A percentile compares a stretch with the other conserved stretches of the same genome.
phyloP scores from a whole-genome alignment of 2,113 vertebrate species.

The Ahaetulla prasina region DNA sequence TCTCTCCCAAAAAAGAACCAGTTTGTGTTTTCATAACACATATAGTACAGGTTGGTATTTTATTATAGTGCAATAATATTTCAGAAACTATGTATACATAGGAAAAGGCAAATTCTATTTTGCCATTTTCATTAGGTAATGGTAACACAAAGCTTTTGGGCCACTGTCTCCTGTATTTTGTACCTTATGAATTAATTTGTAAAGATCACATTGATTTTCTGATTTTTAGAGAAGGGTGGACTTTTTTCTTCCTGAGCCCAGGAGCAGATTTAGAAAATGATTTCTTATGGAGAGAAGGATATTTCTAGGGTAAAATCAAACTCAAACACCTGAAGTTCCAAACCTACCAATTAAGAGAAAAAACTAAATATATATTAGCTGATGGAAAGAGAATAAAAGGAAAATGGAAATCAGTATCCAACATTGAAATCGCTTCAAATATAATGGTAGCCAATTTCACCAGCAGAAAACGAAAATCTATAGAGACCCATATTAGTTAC shows the following conservation, averaged over 20 bases:
- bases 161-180: not conserved
- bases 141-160: not conserved
- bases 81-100: not conserved
- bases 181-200: not conserved
- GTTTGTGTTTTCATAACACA: not conserved
- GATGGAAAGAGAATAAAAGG: not conserved
- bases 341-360: not conserved
- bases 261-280: not conserved
- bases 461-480: too few relatives aligned
- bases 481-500: too few relatives aligned
- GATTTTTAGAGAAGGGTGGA: not conserved
- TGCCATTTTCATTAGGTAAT: not conserved
- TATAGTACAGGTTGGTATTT: not conserved
- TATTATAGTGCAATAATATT: not conserved
- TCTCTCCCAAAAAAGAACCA: not conserved
- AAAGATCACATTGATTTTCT: not conserved
- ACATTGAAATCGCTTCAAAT: not conserved
- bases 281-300: not conserved
- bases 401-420: not conserved
- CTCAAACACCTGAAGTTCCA: not conserved
- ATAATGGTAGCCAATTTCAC: too few relatives aligned
- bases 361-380: constrained; percentile 7
- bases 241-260: not conserved
- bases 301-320: not conserved
- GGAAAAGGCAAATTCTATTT: not conserved